Conservation (phyloP, 2,113 vertebrate species). For the Pseudopodoces humilis region DNA sequence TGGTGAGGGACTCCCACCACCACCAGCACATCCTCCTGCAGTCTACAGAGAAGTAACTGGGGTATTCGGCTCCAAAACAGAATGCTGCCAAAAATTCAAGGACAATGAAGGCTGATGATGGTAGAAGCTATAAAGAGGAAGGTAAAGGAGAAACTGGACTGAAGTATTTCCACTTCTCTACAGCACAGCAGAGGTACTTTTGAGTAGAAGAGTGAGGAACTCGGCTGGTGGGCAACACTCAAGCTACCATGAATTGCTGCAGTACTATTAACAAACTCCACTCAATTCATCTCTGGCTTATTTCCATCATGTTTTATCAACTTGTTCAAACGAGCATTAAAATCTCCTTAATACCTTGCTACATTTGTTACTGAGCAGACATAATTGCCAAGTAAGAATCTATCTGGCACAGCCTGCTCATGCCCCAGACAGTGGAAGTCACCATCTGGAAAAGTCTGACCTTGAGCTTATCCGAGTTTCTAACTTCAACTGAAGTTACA, state of each 20-base stretch:
- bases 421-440: not conserved
- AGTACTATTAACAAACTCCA: not conserved
- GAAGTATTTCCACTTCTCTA: not conserved
- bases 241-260: not conserved
- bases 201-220: not conserved
- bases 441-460: not conserved
- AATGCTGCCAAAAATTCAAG: not conserved
- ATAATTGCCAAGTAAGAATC: not conserved
- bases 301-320: not conserved
- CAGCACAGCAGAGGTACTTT: not conserved
- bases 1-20: not conserved
- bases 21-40: not conserved
- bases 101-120: not conserved
- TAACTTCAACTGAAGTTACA: not conserved
- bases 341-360: not conserved
- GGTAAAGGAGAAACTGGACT: not conserved
- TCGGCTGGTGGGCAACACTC: not conserved
- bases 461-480: not conserved
- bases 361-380: not conserved
- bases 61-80: not conserved
- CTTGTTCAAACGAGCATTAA: constrained; percentile 1
- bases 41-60: not conserved
- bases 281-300: not conserved
- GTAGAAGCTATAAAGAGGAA: not conserved
- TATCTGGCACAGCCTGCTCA: not conserved